Percentiles rank a stretch among this genome's conserved stretches.
Evolutionary conservation across 2,888 invertebrate genomes (phyloP).

Genomic region (Unio delphinus): DNA sequence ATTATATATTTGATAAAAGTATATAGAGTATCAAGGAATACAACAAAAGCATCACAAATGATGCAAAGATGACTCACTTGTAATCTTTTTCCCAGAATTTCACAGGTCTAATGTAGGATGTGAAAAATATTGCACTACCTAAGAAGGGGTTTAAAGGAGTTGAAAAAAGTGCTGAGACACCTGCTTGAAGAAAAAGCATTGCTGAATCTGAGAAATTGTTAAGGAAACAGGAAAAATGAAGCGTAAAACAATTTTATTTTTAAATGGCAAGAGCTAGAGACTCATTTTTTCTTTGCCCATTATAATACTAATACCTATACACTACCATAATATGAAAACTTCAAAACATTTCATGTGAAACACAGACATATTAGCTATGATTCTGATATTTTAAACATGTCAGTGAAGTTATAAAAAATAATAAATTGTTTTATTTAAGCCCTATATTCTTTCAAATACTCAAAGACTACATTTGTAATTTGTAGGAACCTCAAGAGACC

Average conservation of each 20-base stretch:
- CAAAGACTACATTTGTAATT: too few species aligned
- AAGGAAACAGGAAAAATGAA: conserved; percentile 18
- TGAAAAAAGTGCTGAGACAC: conserved; percentile 92
- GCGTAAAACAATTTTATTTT: background rate
- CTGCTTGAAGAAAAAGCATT: conserved; percentile 95
- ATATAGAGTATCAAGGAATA: background rate
- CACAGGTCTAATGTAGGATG: conserved; percentile 98
- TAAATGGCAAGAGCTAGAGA: background rate
- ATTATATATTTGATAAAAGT: background rate
- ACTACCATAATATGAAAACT: too few species aligned
- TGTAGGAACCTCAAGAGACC: too few species aligned
- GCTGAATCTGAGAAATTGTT: conserved; percentile 81
- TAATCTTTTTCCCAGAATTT: conserved; percentile 99
- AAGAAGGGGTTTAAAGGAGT: conserved; percentile 96
- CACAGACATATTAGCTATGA: too few species aligned
- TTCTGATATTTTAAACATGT: too few species aligned
- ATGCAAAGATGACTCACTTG: conserved; percentile 75
- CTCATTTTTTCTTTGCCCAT: too few species aligned
- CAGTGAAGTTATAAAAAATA: too few species aligned
- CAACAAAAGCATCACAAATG: background rate
- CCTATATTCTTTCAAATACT: too few species aligned
- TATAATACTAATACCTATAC: too few species aligned
- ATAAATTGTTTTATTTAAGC: too few species aligned
- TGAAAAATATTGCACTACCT: conserved; percentile 98
- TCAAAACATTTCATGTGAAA: too few species aligned